These are phyloP conservation scores for Ptychoptera contaminata DNA, from an alignment of 2,888 invertebrate genomes.

Conservation along the genomic window DNA sequence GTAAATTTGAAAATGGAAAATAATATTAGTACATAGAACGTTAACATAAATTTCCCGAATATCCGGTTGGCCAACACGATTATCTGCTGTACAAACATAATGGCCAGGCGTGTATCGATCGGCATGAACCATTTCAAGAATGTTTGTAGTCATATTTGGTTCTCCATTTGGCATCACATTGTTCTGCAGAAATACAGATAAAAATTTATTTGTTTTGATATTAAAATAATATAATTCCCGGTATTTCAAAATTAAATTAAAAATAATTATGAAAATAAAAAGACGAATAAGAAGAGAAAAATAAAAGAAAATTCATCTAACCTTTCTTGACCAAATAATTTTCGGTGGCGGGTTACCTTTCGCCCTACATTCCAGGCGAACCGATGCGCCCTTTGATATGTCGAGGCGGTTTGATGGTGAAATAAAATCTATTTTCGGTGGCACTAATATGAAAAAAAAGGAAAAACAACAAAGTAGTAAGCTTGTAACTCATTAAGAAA, in stretches of 20 bases:
- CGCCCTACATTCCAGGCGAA: conserved; percentile 35
- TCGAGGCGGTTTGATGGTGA: conserved; percentile 35
- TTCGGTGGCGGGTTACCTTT: conserved; percentile 37
- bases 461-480: no score
- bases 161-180: conserved; percentile 38
- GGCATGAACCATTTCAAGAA: conserved; percentile 37
- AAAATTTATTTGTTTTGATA: no score
- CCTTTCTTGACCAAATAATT: conserved; percentile 37
- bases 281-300: background rate
- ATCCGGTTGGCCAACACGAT: conserved; percentile 36
- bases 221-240: no score
- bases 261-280: no score
- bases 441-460: conserved; percentile 27
- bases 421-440: conserved; percentile 36
- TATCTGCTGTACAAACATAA: conserved; percentile 40
- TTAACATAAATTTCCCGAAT: conserved; percentile 31
- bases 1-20: no score
- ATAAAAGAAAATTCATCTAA: conserved; percentile 15
- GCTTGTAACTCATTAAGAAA: no score
- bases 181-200: conserved; percentile 20
- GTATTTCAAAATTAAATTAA: no score
- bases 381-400: conserved; percentile 36
- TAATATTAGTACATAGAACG: conserved; percentile 32
- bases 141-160: conserved; percentile 34
- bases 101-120: conserved; percentile 37